Evolutionary conservation across 2,113 vertebrate genomes (phyloP), one percentile per base, ranked within the genome.

Genomic region (Toxotes jaculatrix): DNA sequence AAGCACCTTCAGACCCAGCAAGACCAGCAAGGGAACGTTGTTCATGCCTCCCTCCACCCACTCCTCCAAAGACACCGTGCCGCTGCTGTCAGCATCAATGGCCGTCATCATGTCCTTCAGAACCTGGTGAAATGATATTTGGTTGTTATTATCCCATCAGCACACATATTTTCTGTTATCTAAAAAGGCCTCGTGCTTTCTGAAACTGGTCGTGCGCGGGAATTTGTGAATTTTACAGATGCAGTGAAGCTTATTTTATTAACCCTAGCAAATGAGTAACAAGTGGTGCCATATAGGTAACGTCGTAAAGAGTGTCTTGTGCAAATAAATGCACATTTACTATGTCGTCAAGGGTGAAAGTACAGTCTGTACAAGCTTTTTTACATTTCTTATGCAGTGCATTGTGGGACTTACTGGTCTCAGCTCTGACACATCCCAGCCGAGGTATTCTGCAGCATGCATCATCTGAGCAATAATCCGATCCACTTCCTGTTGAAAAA

Each of bases 21-120:
- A 90, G 70, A 99, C 97, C 70, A 98, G 94, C 75, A 99, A 74
- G 1, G 97, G 97, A 47, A 97, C 95, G 0, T 97, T 98, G 91
- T 97, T 98, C 93, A 97, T 95, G 10, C 97, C 97, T 0, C 97
- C 97, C 7, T 95, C 95, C 53, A 98, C 95, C 97, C 97, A 99
- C 88, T 98, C 97, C 0, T 96, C 93, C 75, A 97, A 93, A 4
- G 97, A 97, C 47, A 99, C 97, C 0, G 96, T 96, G 40, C 97
- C 97, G 0, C 96, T 98, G 91, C 95, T 95, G 42, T 99, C 97
- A 4, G 96, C 96, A 80, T 99, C 97, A 1, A 99, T 97, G 1
- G 97, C 96, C 17, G 93, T 96, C 97, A 98, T 98, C 97, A 98
- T 98, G 90, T 98, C 97, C 89, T 97, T 95, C 82, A 98, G 93